These are phyloP conservation scores for Apocrypta bakeri DNA, from an alignment of 1,140 invertebrate species.

Conservation along the genomic window DNA sequence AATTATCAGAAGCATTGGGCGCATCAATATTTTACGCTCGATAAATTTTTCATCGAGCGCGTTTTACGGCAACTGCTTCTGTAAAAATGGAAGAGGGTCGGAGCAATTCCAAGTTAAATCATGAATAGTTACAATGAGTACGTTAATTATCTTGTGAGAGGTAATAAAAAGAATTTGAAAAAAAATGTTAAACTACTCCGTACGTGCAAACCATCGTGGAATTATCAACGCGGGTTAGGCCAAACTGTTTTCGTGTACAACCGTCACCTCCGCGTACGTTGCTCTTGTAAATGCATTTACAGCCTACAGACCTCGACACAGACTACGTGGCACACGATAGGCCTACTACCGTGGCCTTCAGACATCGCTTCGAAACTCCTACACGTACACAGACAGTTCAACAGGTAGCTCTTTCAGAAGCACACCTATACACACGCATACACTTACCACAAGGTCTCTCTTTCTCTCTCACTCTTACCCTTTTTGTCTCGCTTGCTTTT, in stretches of 20 bases:
- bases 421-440: neutral
- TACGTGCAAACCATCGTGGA: too few species aligned
- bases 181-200: too few species aligned
- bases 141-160: too few species aligned
- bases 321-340: neutral
- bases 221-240: too few species aligned
- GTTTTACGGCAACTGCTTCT: neutral
- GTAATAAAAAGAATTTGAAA: too few species aligned
- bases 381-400: neutral
- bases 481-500: neutral
- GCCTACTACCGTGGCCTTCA: neutral
- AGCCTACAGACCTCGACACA: neutral
- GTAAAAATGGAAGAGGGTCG: neutral
- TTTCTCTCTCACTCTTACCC: neutral
- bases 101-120: too few species aligned
- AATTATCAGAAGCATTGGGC: neutral
- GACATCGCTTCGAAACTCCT: neutral
- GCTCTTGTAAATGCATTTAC: neutral
- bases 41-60: neutral
- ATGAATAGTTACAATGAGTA: too few species aligned
- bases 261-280: neutral
- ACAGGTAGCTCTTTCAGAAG: conserved; percentile 28
- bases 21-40: neutral
- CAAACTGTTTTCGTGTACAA: too few species aligned
- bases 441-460: neutral